Evolutionary conservation across 2,113 vertebrate species (phyloP), one percentile per base, ranked within the genome.

Genomic region (Dipodomys merriami): DNA sequence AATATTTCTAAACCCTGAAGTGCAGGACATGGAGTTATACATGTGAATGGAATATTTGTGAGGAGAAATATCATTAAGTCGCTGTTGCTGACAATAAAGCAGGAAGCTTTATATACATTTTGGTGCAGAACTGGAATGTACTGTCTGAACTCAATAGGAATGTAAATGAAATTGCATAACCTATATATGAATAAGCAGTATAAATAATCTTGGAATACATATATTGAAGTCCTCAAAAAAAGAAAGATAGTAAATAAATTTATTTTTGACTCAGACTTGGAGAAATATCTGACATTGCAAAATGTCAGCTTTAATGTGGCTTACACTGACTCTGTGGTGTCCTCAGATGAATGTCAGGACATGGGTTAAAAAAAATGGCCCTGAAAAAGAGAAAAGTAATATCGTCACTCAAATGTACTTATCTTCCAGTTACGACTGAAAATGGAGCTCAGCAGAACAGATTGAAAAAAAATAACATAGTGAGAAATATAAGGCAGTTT

Each of bases 141-240:
- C 94, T 94, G 69, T 78, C 83, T 86, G 79, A 96, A 92, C 46
- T 82, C 82, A 95, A 74, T 90, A 96, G 90, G 91, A 94, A 94
- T 95, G 33, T 88, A 96, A 96, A 97, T 95, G 82, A 95, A 94
- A 92, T 80, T 86, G 33, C 68, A 64, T 11, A 88, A 13, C 11
- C 39, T 80, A 53, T 86, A 6, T 77, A 44, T 94, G 82, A 91
- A 89, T 92, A 96, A 65, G n/a, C 22, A 83, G 53, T 83, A 73
- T 86, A 84, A 30, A 46, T 62, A 65, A 19, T 9, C 65, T 91
- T 71, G 2, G 27, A 83, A 84, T 80, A n/a, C 44, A 19, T 80
- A 86, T 46, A 86, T 33, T 85, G 74, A 93, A 90, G 35, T 4
- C 20, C 72, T 85, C 12, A 71, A 39, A 57, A 76, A 69, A 22